phyloP scores from a whole-genome alignment of 2,888 invertebrate species.

The Bombylius discolor region DNA sequence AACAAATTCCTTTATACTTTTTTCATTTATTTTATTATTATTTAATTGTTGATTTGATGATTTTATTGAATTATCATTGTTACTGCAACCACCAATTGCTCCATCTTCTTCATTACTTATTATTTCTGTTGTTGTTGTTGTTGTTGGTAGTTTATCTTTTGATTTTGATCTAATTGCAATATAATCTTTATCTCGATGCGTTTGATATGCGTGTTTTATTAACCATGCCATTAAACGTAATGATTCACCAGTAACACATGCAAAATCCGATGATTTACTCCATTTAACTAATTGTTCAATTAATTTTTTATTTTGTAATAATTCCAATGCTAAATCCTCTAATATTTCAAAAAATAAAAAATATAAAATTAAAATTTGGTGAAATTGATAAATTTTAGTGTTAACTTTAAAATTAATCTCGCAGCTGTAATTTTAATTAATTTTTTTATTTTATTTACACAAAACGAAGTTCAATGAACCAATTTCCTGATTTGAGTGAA shows the following conservation, averaged over 20 bases:
- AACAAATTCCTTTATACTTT: conserved; percentile 34
- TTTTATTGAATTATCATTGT: conserved; percentile 18
- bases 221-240: conserved; percentile 66
- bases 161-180: not conserved
- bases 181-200: conserved; percentile 18
- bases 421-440: too few species aligned
- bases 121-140: not conserved
- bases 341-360: conserved; percentile 13
- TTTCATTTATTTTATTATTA: conserved; percentile 22
- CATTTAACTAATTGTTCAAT: conserved; percentile 57
- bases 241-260: conserved; percentile 74
- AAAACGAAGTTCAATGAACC: too few species aligned
- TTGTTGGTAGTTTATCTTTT: not conserved
- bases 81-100: conserved; percentile 13
- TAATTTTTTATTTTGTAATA: conserved; percentile 50
- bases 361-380: conserved; percentile 4
- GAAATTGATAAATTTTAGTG: too few species aligned
- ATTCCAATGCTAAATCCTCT: conserved; percentile 57
- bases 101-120: not conserved
- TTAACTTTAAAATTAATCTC: too few species aligned
- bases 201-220: conserved; percentile 51
- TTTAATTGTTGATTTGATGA: not conserved
- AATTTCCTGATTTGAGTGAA: too few species aligned
- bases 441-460: not conserved
- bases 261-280: conserved; percentile 64